Evolutionary conservation across 2,113 vertebrate species (phyloP).

Genomic region (Lates calcarifer): DNA sequence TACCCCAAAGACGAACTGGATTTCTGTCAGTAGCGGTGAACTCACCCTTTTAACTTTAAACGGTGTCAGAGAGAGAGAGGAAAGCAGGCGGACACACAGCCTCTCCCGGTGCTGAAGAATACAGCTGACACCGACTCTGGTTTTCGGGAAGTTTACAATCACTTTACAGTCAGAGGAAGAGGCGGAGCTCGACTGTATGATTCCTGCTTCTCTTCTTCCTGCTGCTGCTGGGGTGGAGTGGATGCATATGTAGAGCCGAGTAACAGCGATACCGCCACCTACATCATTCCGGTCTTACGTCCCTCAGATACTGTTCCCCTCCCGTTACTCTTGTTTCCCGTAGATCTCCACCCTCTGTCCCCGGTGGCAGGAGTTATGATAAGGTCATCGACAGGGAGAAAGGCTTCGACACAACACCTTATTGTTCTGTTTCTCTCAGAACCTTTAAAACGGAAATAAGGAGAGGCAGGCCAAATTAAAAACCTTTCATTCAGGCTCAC

Average conservation of each 20-base stretch:
- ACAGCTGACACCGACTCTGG: neutral
- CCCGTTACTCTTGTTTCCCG: no score
- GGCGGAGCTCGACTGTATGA: constrained; percentile 28
- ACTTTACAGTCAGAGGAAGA: constrained; percentile 48
- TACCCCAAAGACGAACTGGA: neutral
- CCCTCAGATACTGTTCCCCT: no score
- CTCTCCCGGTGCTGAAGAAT: neutral
- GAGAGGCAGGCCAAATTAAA: no score
- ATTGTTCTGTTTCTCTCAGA: no score
- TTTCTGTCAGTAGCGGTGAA: neutral
- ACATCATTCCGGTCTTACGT: neutral
- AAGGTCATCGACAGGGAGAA: no score
- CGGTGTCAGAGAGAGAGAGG: neutral
- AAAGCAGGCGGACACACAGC: fast-evolving
- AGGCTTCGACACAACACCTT: no score
- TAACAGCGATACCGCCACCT: constrained; percentile 45
- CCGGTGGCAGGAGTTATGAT: no score
- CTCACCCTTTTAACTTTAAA: constrained; percentile 43
- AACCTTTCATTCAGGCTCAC: no score
- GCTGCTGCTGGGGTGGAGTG: neutral
- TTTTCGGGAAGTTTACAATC: constrained; percentile 35
- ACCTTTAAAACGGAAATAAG: no score
- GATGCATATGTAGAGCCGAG: neutral
- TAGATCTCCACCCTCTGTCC: no score
- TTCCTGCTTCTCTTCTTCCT: neutral